A percentile compares a stretch with the other conserved stretches of the same genome.
Conservation (phyloP, 1,140 invertebrate species). For the Pemphigus obesinymphae region DNA sequence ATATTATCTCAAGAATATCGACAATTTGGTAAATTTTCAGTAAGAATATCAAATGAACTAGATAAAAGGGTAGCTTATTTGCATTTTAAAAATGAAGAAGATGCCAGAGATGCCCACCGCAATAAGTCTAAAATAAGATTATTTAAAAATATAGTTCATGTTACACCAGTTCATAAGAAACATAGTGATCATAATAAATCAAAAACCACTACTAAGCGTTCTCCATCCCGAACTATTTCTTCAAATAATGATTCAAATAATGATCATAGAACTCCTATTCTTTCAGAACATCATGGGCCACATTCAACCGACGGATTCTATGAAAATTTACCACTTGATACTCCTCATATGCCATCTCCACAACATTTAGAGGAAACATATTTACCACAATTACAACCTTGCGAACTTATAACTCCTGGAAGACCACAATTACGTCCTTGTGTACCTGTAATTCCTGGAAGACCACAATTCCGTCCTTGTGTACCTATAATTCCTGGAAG, state of each 20-base stretch:
- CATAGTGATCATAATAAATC: constrained; percentile 58
- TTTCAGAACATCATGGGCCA: constrained; percentile 59
- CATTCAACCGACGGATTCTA: constrained; percentile 64
- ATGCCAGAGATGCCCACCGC: constrained; percentile 90
- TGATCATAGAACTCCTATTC: constrained; percentile 64
- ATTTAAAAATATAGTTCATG: constrained; percentile 88
- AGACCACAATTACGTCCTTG: too few species aligned
- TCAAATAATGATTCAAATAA: constrained; percentile 73
- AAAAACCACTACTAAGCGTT: constrained; percentile 58
- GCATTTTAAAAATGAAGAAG: constrained; percentile 88
- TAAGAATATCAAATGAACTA: constrained; percentile 82
- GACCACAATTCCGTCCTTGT: too few species aligned
- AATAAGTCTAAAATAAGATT: constrained; percentile 86
- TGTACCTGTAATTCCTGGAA: too few species aligned
- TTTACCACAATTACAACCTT: constrained; percentile 63
- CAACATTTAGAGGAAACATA: constrained; percentile 67
- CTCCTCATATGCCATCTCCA: constrained; percentile 61
- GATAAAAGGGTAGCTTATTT: constrained; percentile 92
- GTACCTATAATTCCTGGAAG: too few species aligned
- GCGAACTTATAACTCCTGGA: too few species aligned
- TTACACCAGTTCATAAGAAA: constrained; percentile 89
- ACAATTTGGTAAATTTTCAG: constrained; percentile 91
- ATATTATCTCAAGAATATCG: constrained; percentile 90
- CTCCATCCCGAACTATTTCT: constrained; percentile 50
- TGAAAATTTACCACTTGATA: constrained; percentile 67